These are phyloP conservation scores for Bujurquina vittata DNA, from an alignment of 2,113 vertebrate genomes.

Conservation along the genomic window DNA sequence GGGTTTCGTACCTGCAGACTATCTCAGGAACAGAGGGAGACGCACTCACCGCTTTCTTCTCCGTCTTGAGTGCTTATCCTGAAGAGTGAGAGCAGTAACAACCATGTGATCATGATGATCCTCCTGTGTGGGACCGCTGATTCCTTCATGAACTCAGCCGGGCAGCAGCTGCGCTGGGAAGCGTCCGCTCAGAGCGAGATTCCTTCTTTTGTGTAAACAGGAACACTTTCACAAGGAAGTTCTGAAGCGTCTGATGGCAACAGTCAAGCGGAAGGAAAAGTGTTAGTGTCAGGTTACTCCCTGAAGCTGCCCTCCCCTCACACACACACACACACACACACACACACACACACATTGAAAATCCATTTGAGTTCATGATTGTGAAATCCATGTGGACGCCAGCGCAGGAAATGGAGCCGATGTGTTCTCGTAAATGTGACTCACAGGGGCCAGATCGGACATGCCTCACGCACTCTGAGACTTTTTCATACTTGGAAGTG, in stretches of 20 bases:
- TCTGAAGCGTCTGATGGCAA: neutral
- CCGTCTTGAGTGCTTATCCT: neutral
- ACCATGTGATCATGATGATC: conserved; percentile 28
- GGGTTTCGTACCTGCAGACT: neutral
- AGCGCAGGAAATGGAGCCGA: conserved; percentile 44
- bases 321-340: neutral
- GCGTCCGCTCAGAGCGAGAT: neutral
- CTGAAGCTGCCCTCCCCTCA: neutral
- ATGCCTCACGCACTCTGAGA: conserved; percentile 35
- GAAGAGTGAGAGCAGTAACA: conserved; percentile 34
- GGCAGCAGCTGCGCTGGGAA: neutral
- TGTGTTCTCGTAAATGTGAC: conserved; percentile 55
- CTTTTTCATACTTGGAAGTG: conserved; percentile 69
- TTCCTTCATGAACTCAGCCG: neutral
- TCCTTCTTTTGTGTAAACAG: neutral
- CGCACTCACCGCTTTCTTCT: conserved; percentile 38
- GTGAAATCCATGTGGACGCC: conserved; percentile 46
- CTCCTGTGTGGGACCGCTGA: neutral
- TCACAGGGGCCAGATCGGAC: conserved; percentile 76
- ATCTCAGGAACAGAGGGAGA: neutral
- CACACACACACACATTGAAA: neutral
- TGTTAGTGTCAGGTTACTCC: neutral
- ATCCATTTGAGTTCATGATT: conserved; percentile 22
- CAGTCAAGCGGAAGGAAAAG: neutral
- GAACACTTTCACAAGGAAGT: neutral